phyloP scores from a whole-genome alignment of 2,888 invertebrate genomes.

The Rambutsinella grinnellia region DNA sequence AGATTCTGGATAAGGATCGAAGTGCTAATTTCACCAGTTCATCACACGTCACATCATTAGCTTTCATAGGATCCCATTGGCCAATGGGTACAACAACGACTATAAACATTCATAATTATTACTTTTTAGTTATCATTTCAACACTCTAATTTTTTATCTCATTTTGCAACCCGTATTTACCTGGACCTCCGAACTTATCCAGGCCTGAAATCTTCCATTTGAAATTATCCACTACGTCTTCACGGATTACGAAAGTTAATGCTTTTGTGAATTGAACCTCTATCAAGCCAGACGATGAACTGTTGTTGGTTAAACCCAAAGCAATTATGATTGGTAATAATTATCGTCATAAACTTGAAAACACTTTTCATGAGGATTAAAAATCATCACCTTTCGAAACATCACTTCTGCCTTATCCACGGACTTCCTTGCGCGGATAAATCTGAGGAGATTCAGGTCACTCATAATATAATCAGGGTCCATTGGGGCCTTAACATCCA shows the following conservation, averaged over 20 bases:
- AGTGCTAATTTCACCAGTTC: slow-evolving; percentile 40
- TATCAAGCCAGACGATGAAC: slow-evolving; percentile 39
- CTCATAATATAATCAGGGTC: slow-evolving; percentile 17
- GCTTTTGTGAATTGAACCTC: slow-evolving; percentile 42
- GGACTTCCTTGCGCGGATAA: slow-evolving; percentile 37
- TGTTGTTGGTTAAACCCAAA: neutral
- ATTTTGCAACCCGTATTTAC: too few species aligned
- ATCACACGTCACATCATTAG: slow-evolving; percentile 33
- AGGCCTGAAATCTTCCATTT: slow-evolving; percentile 40
- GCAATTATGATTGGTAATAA: too few species aligned
- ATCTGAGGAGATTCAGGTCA: slow-evolving; percentile 29
- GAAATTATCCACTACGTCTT: slow-evolving; percentile 40
- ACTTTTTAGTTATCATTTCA: too few species aligned
- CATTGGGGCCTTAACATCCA: slow-evolving; percentile 29
- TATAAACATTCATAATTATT: neutral
- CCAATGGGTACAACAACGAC: slow-evolving; percentile 45
- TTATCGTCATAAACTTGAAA: too few species aligned
- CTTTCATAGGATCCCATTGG: slow-evolving; percentile 31
- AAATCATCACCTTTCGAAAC: slow-evolving; percentile 47
- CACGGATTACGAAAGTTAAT: slow-evolving; percentile 23
- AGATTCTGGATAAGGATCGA: slow-evolving; percentile 20
- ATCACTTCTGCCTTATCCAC: slow-evolving; percentile 46
- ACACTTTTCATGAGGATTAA: too few species aligned
- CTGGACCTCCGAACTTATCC: slow-evolving; percentile 47
- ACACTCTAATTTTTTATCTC: too few species aligned